These are phyloP conservation scores for Eptatretus atami DNA, from an alignment of 2,797 vertebrate genomes.

Conservation along the genomic window DNA sequence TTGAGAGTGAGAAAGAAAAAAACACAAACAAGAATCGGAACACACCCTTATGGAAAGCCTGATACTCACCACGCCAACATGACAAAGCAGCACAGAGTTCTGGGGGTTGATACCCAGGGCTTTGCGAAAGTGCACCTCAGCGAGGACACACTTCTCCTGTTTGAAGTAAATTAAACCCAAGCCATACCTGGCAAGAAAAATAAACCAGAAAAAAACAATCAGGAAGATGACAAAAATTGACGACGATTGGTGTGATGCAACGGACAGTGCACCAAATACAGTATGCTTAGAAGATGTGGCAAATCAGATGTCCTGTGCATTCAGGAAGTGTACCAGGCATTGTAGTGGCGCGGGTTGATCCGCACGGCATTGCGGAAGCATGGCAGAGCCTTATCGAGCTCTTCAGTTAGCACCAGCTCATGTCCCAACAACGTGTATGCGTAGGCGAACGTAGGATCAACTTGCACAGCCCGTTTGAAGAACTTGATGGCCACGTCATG, in stretches of 20 bases:
- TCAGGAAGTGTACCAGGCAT: conserved; percentile 35
- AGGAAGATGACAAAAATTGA: neutral
- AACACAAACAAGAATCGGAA: too few relatives aligned
- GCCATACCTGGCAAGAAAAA: conserved; percentile 36
- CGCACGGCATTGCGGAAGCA: conserved; percentile 83
- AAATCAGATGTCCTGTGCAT: conserved; percentile 8
- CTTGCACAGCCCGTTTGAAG: conserved; percentile 89
- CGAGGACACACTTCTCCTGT: conserved; percentile 85
- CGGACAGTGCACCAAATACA: neutral
- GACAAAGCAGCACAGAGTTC: conserved; percentile 80
- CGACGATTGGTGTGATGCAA: neutral
- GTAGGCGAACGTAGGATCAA: conserved; percentile 78
- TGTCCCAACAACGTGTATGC: conserved; percentile 80
- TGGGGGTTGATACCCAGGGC: conserved; percentile 90
- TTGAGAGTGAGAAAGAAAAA: too few relatives aligned
- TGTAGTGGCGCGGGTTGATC: conserved; percentile 77
- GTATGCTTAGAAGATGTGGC: conserved; percentile 7
- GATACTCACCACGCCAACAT: conserved; percentile 68
- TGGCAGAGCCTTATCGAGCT: conserved; percentile 67
- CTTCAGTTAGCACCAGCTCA: conserved; percentile 75
- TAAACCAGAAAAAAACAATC: neutral
- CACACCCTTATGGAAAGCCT: neutral
- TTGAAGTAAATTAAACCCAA: conserved; percentile 98
- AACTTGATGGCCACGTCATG: conserved; percentile 96
- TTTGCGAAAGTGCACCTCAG: conserved; percentile 95